Conservation (phyloP, 2,888 invertebrate species). For the Plemyria rubiginata region DNA sequence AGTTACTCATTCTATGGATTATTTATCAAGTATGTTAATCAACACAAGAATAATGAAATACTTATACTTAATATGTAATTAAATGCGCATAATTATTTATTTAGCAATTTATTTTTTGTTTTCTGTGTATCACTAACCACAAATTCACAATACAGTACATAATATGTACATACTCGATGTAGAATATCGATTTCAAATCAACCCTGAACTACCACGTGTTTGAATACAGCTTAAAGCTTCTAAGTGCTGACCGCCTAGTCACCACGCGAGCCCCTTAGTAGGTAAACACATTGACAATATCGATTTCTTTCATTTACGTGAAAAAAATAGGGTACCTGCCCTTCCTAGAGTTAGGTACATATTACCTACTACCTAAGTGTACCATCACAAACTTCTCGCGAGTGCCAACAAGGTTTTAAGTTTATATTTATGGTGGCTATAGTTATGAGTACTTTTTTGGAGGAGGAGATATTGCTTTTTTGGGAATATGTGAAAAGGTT, state of each 20-base stretch:
- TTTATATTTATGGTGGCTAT: slow-evolving; percentile 34
- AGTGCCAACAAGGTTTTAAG: slow-evolving; percentile 16
- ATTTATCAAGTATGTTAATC: too few species aligned
- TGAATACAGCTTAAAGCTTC: slow-evolving; percentile 50
- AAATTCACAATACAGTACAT: slow-evolving; percentile 34
- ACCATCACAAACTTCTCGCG: background rate
- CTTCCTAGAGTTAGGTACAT: too few species aligned
- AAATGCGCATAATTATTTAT: too few species aligned
- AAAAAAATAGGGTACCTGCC: background rate
- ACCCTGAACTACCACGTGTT: slow-evolving; percentile 70
- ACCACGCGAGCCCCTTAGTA: slow-evolving; percentile 47
- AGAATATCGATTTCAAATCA: slow-evolving; percentile 72
- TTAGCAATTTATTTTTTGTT: too few species aligned
- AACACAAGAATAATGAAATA: too few species aligned
- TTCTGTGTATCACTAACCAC: background rate
- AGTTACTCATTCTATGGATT: background rate
- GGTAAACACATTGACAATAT: slow-evolving; percentile 14
- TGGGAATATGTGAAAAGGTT: slow-evolving; percentile 81
- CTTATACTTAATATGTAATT: too few species aligned
- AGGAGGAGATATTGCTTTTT: slow-evolving; percentile 73
- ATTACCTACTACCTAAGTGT: too few species aligned
- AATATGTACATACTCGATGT: slow-evolving; percentile 55
- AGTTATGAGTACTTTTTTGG: slow-evolving; percentile 62
- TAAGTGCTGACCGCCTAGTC: slow-evolving; percentile 54
- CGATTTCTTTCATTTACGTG: slow-evolving; percentile 1